phyloP scores from a whole-genome alignment of 1,140 invertebrate species.

The Drosophila arizonae region DNA sequence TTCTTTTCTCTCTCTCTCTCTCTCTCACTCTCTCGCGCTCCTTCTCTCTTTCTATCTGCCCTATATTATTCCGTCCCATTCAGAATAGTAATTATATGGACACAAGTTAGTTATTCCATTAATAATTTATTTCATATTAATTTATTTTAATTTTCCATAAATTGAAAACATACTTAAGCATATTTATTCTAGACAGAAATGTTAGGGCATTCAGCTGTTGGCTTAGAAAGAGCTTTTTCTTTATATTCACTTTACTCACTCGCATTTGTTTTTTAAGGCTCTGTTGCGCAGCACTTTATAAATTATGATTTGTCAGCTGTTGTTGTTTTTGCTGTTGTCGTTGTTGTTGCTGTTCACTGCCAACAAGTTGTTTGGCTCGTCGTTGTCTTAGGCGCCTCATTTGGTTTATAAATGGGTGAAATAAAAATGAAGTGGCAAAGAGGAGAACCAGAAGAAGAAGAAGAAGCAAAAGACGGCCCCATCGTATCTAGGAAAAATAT shows the following conservation, averaged over 20 bases:
- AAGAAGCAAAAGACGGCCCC: constrained; percentile 12
- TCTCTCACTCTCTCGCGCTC: too few species aligned
- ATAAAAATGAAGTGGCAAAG: constrained; percentile 25
- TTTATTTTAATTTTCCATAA: too few species aligned
- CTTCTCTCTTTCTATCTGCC: too few species aligned
- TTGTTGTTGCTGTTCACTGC: constrained; percentile 24
- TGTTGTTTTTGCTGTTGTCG: constrained; percentile 19
- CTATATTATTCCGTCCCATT: too few species aligned
- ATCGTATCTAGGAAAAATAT: constrained; percentile 77
- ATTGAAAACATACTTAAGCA: too few species aligned
- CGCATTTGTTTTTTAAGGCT: constrained; percentile 26
- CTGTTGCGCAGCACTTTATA: constrained; percentile 51
- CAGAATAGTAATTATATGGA: too few species aligned
- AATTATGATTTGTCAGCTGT: constrained; percentile 62
- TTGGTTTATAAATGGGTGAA: constrained; percentile 71
- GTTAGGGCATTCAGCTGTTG: neutral
- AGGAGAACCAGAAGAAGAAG: neutral
- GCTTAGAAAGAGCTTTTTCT: neutral
- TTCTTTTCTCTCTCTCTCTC: too few species aligned
- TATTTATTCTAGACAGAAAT: too few species aligned
- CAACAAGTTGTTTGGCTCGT: constrained; percentile 55
- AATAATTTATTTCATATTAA: too few species aligned
- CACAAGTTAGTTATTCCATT: too few species aligned
- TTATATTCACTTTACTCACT: neutral
- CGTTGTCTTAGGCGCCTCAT: constrained; percentile 70